Evolutionary conservation across 2,797 vertebrate species (phyloP), one percentile per base, ranked within the genome.

Genomic region (Sebastolobus altivelis): DNA sequence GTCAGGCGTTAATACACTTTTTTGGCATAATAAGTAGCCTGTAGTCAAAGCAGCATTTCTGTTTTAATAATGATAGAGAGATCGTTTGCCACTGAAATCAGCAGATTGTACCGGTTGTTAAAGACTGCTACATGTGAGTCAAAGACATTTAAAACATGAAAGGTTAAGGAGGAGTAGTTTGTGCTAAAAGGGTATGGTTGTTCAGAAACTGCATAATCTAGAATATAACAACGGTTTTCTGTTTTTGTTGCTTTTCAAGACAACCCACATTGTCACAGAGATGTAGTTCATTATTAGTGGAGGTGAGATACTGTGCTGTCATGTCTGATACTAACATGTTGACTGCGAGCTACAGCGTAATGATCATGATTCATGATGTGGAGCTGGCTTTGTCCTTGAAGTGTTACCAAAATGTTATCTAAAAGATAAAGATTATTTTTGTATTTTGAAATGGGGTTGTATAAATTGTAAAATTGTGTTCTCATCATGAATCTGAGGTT

Each of bases 341-440:
- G 88, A 89, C 89, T 70, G 85, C 90, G 86, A 90, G 75, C 89
- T 89, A 70, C 90, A 93, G 87, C 94, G 88, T 93, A 78, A 87
- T 77, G 63, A 87, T 90, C 83, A 92, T 80, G 80, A 90, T 75
- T 91, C 86, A 92, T 87, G 85, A 90, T 77, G 77, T 91, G 77
- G 88, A 91, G 92, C 85, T 91, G 84, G 83, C 89, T 93, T 91
- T 93, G 90, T 96, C 93, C 88, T 93, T 94, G 89, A 95, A 94
- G 94, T 96, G 93, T 96, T 95, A 96, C 94, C 93, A 95, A 96
- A 96, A 96, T 95, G 94, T 96, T 95, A 95, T 94, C 92, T 92
- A 91, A 94, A 95, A 95, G 87, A 95, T 87, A 91, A 93, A 93
- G 85, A 94, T 94, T 96, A 96, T 96, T 96, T 96, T 96, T 96